phyloP scores from a whole-genome alignment of 1,140 invertebrate genomes.

The Teleogryllus occipitalis region DNA sequence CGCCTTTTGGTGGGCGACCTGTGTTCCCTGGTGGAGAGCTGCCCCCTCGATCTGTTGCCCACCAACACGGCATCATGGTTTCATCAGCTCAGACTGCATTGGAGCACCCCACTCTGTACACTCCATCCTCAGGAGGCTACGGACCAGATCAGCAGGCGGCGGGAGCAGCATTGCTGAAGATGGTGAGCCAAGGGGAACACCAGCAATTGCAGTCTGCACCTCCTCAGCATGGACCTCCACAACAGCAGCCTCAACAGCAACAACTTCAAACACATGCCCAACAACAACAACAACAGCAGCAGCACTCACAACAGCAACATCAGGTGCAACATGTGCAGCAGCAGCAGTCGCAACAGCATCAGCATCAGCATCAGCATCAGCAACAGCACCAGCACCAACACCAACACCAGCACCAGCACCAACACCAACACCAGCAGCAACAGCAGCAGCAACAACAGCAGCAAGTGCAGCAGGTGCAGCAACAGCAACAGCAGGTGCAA shows the following conservation, averaged over 20 bases:
- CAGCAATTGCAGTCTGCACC: not conserved
- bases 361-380: not conserved
- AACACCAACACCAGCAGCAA: constrained; percentile 25
- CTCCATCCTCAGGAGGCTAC: not conserved
- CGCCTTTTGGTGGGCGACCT: constrained; percentile 8
- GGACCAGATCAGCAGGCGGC: constrained; percentile 10
- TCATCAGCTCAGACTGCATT: constrained; percentile 29
- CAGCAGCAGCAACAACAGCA: constrained; percentile 17
- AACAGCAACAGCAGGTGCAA: constrained; percentile 33
- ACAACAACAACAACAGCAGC: constrained; percentile 36
- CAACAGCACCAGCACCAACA: constrained; percentile 1
- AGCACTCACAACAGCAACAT: constrained; percentile 38
- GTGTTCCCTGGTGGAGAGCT: constrained; percentile 9
- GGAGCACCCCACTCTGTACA: constrained; percentile 23
- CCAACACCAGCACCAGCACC: constrained; percentile 26
- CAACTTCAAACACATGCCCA: constrained; percentile 27
- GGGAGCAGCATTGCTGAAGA: constrained; percentile 33
- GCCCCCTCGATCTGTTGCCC: constrained; percentile 7
- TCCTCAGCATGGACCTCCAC: constrained; percentile 25
- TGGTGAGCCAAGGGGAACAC: constrained; percentile 33
- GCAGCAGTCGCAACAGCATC: too few species aligned
- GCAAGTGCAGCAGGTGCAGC: constrained; percentile 25
- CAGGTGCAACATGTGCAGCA: constrained; percentile 27
- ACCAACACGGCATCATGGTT: constrained; percentile 3
- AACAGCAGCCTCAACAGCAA: constrained; percentile 1